These are phyloP conservation scores for Hydrophis major DNA, from an alignment of 2,797 vertebrate species.

Conservation along the genomic window DNA sequence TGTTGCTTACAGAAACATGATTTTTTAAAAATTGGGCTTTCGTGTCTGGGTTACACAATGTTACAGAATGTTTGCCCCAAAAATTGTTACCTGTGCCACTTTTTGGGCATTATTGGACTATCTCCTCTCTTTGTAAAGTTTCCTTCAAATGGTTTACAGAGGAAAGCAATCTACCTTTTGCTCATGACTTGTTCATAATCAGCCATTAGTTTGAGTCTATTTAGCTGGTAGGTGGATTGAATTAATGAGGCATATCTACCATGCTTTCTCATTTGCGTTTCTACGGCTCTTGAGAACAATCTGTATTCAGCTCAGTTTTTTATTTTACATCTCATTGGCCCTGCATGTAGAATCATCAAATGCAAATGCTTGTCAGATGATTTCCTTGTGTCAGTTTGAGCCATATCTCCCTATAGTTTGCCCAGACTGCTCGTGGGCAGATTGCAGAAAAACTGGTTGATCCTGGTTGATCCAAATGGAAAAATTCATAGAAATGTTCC, in stretches of 20 bases:
- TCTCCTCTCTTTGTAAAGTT: background rate
- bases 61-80: background rate
- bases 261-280: background rate
- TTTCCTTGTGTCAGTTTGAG: background rate
- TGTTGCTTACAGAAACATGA: background rate
- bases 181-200: background rate
- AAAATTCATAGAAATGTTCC: background rate
- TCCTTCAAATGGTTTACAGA: background rate
- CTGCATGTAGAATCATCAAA: background rate
- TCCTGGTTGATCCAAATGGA: background rate
- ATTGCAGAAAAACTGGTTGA: background rate
- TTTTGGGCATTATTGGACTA: background rate
- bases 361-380: background rate
- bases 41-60: background rate
- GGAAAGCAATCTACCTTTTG: background rate
- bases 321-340: background rate
- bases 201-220: background rate
- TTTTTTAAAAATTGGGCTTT: background rate
- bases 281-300: background rate
- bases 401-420: background rate
- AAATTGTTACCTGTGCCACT: slow-evolving; percentile 2
- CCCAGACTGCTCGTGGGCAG: background rate
- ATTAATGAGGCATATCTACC: background rate
- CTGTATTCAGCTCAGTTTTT: background rate
- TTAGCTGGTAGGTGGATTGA: background rate